These are phyloP conservation scores for Zeuzera pyrina DNA, from an alignment of 2,888 invertebrate species.

Conservation along the genomic window DNA sequence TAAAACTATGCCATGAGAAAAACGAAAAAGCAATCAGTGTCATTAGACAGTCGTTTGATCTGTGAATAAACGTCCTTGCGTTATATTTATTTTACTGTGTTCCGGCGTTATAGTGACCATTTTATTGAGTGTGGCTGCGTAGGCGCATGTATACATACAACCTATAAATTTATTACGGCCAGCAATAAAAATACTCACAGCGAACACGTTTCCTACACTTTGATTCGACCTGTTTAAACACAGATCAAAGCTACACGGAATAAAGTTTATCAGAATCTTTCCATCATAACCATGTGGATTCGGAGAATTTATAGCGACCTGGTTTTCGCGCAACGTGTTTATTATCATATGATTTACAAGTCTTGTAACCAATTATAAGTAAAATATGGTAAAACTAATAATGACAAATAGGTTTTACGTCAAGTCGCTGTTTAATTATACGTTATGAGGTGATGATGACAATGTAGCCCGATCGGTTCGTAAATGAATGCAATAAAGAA, in stretches of 20 bases:
- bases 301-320: slow-evolving; percentile 28
- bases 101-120: slow-evolving; percentile 35
- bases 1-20: too few species aligned
- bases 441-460: slow-evolving; percentile 25
- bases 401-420: too few species aligned
- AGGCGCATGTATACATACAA: slow-evolving; percentile 51
- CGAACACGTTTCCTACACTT: slow-evolving; percentile 68
- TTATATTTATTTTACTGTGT: slow-evolving; percentile 43
- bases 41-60: slow-evolving; percentile 9
- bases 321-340: slow-evolving; percentile 20
- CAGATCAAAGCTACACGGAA: slow-evolving; percentile 61
- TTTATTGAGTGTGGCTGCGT: slow-evolving; percentile 51
- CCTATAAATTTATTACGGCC: slow-evolving; percentile 61
- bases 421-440: slow-evolving; percentile 28
- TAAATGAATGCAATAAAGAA: slow-evolving; percentile 20
- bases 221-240: slow-evolving; percentile 65
- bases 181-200: slow-evolving; percentile 59
- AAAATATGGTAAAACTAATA: too few species aligned
- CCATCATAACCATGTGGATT: slow-evolving; percentile 37
- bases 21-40: not conserved
- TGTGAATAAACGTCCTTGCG: slow-evolving; percentile 29
- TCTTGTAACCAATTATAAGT: too few species aligned
- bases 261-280: slow-evolving; percentile 56
- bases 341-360: slow-evolving; percentile 19
- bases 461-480: slow-evolving; percentile 29